phyloP scores from a whole-genome alignment of 2,888 invertebrate species.

The Ennomos erosarius region DNA sequence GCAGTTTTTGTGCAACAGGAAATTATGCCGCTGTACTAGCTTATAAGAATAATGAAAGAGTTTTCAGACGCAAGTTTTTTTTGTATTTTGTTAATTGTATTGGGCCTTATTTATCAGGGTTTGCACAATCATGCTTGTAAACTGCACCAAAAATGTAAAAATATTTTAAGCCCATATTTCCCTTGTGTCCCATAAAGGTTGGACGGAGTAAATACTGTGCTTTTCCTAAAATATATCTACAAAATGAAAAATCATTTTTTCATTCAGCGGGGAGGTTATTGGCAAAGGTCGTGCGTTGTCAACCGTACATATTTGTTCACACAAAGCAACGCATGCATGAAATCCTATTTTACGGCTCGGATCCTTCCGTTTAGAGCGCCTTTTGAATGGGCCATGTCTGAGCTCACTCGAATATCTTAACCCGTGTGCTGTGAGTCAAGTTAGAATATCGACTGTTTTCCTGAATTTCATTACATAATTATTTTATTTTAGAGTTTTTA shows the following conservation, averaged over 20 bases:
- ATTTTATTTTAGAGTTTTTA: background rate
- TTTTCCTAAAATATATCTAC: conserved; percentile 25
- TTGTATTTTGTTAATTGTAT: too few relatives aligned
- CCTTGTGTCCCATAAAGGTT: conserved; percentile 13
- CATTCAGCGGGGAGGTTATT: conserved; percentile 60
- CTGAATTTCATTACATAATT: conserved; percentile 8
- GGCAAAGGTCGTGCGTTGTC: conserved; percentile 79
- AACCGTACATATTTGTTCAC: conserved; percentile 83
- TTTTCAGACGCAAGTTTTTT: too few relatives aligned
- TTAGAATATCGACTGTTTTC: conserved; percentile 52
- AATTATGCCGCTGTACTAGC: too few relatives aligned
- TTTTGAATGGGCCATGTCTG: conserved; percentile 78
- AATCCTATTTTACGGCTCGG: conserved; percentile 84
- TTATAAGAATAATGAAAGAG: too few relatives aligned
- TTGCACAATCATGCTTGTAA: too few relatives aligned
- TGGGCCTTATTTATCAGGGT: too few relatives aligned
- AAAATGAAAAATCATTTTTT: conserved; percentile 60
- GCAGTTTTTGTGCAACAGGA: too few relatives aligned
- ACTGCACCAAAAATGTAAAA: background rate
- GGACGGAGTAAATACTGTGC: conserved; percentile 12
- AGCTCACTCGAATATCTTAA: conserved; percentile 73
- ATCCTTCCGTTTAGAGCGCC: conserved; percentile 79
- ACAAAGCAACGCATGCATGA: conserved; percentile 82
- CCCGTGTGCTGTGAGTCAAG: conserved; percentile 58
- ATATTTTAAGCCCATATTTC: conserved; percentile 12